Evolutionary conservation across 2,888 invertebrate genomes (phyloP), one percentile per base, ranked within the genome.

Genomic region (Brachynemurus nebulosus): DNA sequence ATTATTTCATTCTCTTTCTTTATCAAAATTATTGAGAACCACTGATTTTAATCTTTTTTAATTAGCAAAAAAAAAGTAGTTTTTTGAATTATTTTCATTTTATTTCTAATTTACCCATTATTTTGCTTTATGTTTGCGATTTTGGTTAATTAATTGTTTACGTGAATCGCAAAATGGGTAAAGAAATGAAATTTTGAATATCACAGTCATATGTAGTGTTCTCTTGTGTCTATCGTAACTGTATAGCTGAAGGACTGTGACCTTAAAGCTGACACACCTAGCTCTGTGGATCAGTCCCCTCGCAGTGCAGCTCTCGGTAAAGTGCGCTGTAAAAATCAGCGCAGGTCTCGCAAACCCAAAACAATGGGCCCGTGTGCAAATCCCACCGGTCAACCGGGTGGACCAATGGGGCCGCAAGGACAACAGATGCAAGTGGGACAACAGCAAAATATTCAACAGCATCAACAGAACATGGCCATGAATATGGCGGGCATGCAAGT

Each of bases 261-360:
- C 60, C 68, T 63, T 71, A 78, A 76, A 63, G 76, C 77, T 5
- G 78, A 78, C 53, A 78, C 78, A 1, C 80, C 71, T 56, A 80
- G 72, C 50, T 81, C 71, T 53, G 71, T 72, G 54, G 84, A 78
- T 57, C 82, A 75, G 56, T 80, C 74, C 48, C 80, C 74, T 56
- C 69, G 74, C 1, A 72, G 73, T n/a, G 66, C 70, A 27, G 57
- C 56, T 6, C 51, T 60, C 2, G 70, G 72, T 7, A 72, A 73
- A 54, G 69, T 73, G 19, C 54, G 60, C 21, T 73, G 55, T 58
- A 62, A 62, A 70, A 65, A 76, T 71, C 53, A 65, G 63, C 52
- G 68, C 67, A 68, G 68, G 67, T 66, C 54, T 68, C 67, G 66
- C 63, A 68, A 59, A 65, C 51, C 69, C 52, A 62, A 67, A 55